Base-by-base conservation (phyloP, 1,140 invertebrate species). In the Trialeurodes vaporariorum region DNA sequence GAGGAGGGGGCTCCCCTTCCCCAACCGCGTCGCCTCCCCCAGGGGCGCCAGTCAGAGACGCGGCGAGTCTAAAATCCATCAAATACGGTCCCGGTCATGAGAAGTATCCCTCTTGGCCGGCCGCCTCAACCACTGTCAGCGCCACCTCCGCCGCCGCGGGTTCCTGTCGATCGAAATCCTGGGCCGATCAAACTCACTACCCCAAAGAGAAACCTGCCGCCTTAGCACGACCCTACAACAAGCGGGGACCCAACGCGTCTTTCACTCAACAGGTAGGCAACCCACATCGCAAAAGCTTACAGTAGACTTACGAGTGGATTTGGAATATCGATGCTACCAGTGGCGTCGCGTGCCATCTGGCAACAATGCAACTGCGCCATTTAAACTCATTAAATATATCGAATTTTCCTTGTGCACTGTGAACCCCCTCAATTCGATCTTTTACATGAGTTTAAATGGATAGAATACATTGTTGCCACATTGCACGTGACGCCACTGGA, bases 21-120 rank as follows among this genome's bases (percentile, higher is more conserved):
- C 34, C 34, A 17, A 17, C 5, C 5, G 34, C 34, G 34, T 65
- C 64, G 25, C 49, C 64, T n/a, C 64, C 64, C 1, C 64, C 64
- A 13, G 27, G 22, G 22, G 83, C 85, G 22, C 86, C 87, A 63
- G 85, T 86, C 25, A 80, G 87, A 70, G 87, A 89, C 76, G 83
- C 86, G 24, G 85, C 86, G 66, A 88, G 83, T 73, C 81, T 88
- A 72, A 87, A 87, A 76, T 76, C 79, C 72, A 73, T 83, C 70
- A 75, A 79, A 68, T 75, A 73, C 75, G 81, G 75, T 68, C 72
- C 25, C 67, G 87, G 85, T 65, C 89, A 91, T 80, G 89, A 91
- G 77, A 91, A 91, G 73, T 90, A 87, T 74, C 88, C 89, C 2
- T 90, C 87, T 58, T 91, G 89, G 89, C 89, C 89, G 34, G 34